These are phyloP conservation scores for Pseudolycoriella hygida DNA, from an alignment of 2,888 invertebrate species.

Conservation along the genomic window DNA sequence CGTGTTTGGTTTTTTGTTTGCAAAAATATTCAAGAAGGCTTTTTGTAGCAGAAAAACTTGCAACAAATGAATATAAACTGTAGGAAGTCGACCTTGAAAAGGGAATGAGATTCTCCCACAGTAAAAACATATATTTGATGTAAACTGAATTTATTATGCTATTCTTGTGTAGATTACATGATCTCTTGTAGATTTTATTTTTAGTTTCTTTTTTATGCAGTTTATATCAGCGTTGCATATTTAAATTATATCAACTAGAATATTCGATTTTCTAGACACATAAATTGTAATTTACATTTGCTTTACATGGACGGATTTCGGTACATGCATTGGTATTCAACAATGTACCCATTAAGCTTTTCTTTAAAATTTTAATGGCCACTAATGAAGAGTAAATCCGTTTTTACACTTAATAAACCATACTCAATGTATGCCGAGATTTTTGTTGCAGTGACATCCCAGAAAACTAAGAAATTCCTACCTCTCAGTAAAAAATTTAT, in stretches of 20 bases:
- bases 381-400: no score
- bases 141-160: neutral
- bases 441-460: no score
- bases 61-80: neutral
- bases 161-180: neutral
- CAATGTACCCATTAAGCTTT: neutral
- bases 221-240: no score
- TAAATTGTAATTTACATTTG: neutral
- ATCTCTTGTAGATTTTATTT: neutral
- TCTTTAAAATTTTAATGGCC: neutral
- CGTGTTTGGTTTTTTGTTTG: no score
- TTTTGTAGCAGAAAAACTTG: no score
- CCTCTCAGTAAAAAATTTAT: no score
- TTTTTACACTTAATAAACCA: no score
- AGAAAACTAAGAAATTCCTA: no score
- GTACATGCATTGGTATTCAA: neutral
- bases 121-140: neutral
- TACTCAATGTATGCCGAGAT: no score
- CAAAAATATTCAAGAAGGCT: no score
- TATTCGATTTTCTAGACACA: neutral
- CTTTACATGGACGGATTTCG: neutral
- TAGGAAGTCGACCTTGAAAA: constrained; percentile 4
- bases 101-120: constrained; percentile 1
- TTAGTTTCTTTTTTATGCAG: no score
- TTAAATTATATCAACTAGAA: neutral